Evolutionary conservation across 1,140 invertebrate species (phyloP).

Genomic region (Caenorhabditis tropicalis): DNA sequence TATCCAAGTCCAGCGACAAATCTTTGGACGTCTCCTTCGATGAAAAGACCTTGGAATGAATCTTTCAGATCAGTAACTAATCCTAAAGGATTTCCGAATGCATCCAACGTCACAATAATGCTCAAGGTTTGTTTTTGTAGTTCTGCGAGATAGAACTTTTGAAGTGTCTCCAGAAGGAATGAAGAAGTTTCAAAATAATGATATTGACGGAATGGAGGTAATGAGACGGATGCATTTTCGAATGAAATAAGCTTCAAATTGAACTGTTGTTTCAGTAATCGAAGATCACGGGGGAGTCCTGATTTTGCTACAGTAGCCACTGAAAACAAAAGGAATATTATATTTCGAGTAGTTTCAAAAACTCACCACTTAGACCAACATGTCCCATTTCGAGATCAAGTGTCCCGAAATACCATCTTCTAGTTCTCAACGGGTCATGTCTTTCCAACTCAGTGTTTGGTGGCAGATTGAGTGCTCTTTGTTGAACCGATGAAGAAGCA

Average conservation of each 20-base stretch:
- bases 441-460: constrained; percentile 63
- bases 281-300: constrained; percentile 81
- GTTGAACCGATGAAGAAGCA: constrained; percentile 54
- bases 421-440: constrained; percentile 47
- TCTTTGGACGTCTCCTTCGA: constrained; percentile 86
- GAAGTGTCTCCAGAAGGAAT: constrained; percentile 66
- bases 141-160: constrained; percentile 77
- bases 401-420: constrained; percentile 85
- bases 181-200: constrained; percentile 72
- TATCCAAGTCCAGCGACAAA: constrained; percentile 94
- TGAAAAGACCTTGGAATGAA: constrained; percentile 88
- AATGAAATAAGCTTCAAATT: constrained; percentile 90
- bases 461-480: constrained; percentile 62
- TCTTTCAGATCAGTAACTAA: constrained; percentile 93
- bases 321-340: constrained; percentile 31
- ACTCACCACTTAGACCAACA: constrained; percentile 46
- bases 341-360: background rate
- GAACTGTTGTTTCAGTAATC: constrained; percentile 83
- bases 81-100: constrained; percentile 93
- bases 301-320: constrained; percentile 76
- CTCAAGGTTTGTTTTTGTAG: constrained; percentile 91
- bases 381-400: constrained; percentile 76
- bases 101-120: constrained; percentile 94
- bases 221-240: constrained; percentile 90
- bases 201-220: constrained; percentile 74